Base-by-base conservation (phyloP, 2,797 vertebrate genomes). In the Tenualosa thibaudeaui region DNA sequence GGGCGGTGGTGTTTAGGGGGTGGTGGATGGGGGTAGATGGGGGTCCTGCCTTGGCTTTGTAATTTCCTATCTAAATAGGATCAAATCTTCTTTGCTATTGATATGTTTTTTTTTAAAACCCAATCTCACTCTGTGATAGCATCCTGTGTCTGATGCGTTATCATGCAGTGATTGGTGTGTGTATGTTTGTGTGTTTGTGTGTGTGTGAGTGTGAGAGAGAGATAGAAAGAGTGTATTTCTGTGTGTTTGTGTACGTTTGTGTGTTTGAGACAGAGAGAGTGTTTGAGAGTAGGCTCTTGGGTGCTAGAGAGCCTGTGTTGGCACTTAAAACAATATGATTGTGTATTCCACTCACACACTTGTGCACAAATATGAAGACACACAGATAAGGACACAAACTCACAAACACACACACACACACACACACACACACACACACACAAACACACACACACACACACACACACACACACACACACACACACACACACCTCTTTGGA, bases 1-100 rank as follows among this genome's bases (percentile, higher is more conserved):
- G 4, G 83, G 12, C 3, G 49, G 15, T 26, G 53, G 50, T 10
- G 81, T 4, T 46, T 4, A 4, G 24, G 31, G n/a, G 24, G 26
- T 56, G 81, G 40, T 13, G 10, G 51, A 24, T 26, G 19, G 81
- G 81, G 50, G n/a, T n/a, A n/a, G 81, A 56, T 50, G 5, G 24
- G 24, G 8, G 78, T 78, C 43, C 78, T 56, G 31, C 83, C 83
- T 82, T 75, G 85, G 83, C 65, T 81, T 51, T 78, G 71, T 84
- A 88, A 88, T 88, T 81, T 86, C 85, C 84, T 89, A 91, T 91
- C 88, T 90, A 88, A 91, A 90, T 89, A 82, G 85, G 88, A 90
- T 91, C 89, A 88, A 86, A 88, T 87, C 85, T 62, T 56, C 51
- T 53, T 81, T 81, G 85, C 71, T 88, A 87, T 87, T 85, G 84